Percentiles rank a stretch among this genome's conserved stretches.
These are phyloP conservation scores for Phytoseiulus persimilis DNA, from an alignment of 2,888 invertebrate genomes.

Conservation along the genomic window DNA sequence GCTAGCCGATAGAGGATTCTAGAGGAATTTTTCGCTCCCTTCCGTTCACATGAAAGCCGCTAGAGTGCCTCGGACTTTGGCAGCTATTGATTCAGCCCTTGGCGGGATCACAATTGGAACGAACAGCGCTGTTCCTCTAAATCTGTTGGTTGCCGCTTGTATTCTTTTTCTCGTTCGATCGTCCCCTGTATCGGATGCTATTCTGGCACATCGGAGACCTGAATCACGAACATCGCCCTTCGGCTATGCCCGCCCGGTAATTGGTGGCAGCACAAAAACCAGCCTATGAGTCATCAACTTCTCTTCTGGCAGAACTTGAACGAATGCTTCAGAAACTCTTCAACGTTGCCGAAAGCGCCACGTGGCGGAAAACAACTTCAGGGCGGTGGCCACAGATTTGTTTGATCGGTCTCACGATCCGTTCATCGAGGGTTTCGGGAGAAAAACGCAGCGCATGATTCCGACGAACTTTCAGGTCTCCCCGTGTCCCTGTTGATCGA, in stretches of 20 bases:
- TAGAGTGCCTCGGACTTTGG: neutral
- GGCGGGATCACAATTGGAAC: neutral
- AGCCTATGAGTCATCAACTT: neutral
- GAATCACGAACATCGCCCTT: constrained; percentile 5
- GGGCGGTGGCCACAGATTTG: neutral
- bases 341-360: neutral
- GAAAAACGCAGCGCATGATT: neutral
- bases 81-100: neutral
- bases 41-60: neutral
- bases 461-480: neutral
- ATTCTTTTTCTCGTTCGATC: neutral
- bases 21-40: too few relatives aligned
- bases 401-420: neutral
- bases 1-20: too few relatives aligned
- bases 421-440: neutral
- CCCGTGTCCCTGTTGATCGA: neutral
- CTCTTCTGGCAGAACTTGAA: constrained; percentile 5
- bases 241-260: neutral
- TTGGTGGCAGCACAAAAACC: neutral
- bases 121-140: neutral
- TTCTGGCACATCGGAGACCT: neutral
- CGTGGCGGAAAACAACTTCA: neutral
- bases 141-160: neutral
- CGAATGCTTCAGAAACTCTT: neutral
- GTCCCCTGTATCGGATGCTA: neutral